Percentiles rank a stretch among this genome's conserved stretches.
phyloP scores from a whole-genome alignment of 2,888 invertebrate genomes.

The Entomobrya proxima region DNA sequence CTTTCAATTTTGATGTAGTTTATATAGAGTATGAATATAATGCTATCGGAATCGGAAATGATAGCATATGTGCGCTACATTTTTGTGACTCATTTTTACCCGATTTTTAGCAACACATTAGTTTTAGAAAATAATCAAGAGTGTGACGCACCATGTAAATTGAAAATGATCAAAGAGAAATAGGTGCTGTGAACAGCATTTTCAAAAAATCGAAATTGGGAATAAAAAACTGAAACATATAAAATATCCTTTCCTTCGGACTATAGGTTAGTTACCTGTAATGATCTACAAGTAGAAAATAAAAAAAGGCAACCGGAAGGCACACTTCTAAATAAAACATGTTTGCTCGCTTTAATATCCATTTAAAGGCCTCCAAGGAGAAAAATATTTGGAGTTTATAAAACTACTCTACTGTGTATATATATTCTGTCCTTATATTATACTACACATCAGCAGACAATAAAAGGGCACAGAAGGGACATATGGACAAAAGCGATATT shows the following conservation, averaged over 20 bases:
- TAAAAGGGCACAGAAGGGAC: neutral
- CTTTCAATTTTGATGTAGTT: neutral
- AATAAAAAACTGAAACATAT: neutral
- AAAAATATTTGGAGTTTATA: slow-evolving; percentile 46
- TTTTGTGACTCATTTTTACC: slow-evolving; percentile 35
- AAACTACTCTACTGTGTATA: neutral
- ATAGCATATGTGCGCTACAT: slow-evolving; percentile 7
- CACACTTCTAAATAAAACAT: slow-evolving; percentile 27
- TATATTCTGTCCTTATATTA: neutral
- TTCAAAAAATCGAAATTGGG: neutral
- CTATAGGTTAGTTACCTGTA: neutral
- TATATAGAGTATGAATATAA: neutral
- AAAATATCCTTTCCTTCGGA: too few species aligned
- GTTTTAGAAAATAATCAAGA: too few species aligned
- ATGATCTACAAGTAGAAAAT: neutral
- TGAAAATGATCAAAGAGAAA: too few species aligned
- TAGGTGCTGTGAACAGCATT: neutral
- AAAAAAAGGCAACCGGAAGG: slow-evolving; percentile 20
- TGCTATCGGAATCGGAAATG: slow-evolving; percentile 18
- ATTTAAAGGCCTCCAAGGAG: slow-evolving; percentile 38
- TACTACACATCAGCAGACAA: neutral
- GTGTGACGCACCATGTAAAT: too few species aligned
- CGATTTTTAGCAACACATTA: too few species aligned
- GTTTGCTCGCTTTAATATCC: neutral
- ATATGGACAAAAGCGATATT: slow-evolving; percentile 35